Conservation (phyloP, 2,797 vertebrate genomes). For the Rhadinocentrus ornatus region DNA sequence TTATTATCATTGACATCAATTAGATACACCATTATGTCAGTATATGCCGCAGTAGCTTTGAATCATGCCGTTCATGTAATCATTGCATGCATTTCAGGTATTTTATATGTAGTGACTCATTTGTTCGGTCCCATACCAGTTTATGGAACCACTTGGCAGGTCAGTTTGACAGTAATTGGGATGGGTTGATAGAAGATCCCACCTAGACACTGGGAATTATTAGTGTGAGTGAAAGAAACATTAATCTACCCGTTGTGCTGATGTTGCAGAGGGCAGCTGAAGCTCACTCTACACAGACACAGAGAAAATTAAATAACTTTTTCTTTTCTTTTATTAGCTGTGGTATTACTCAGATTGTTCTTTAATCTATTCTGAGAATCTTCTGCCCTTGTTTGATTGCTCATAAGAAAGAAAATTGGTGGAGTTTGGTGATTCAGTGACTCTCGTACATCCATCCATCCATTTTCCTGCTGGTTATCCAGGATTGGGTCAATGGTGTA, state of each 20-base stretch:
- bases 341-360: not conserved
- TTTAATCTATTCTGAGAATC: not conserved
- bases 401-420: no score
- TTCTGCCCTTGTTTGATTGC: no score
- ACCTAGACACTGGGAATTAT: constrained; percentile 40
- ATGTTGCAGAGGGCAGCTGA: constrained; percentile 21
- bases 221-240: constrained; percentile 59
- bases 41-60: not conserved
- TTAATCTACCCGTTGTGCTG: constrained; percentile 30
- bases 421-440: no score
- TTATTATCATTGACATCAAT: not conserved
- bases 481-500: no score
- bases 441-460: no score
- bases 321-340: not conserved
- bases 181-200: constrained; percentile 46
- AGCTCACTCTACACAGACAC: not conserved
- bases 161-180: constrained; percentile 48
- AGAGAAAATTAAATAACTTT: not conserved
- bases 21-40: not conserved
- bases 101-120: not conserved
- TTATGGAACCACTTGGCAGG: constrained; percentile 1
- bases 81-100: not conserved
- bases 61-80: constrained; percentile 1
- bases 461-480: no score
- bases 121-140: constrained; percentile 3